Base-by-base conservation (phyloP, 1,140 invertebrate genomes). In the Panulirus ornatus region DNA sequence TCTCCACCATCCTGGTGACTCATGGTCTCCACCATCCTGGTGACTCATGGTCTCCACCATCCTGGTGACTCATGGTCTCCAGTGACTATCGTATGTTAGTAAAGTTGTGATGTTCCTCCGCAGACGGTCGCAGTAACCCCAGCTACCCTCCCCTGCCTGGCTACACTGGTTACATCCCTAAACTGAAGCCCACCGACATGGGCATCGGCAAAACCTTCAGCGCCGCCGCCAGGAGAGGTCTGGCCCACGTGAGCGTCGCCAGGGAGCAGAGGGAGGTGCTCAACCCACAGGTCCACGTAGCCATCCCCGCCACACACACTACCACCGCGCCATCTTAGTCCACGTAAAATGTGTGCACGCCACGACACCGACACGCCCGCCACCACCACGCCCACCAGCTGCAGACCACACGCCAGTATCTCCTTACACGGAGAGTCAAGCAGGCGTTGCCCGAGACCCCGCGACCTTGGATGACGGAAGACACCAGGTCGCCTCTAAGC, bases 121-220 rank as follows among this genome's bases (percentile, higher is more conserved):
- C 90, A 91, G 90, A 91, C 51, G 90, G 83, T 14, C 66, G 90
- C 34, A 91, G 90, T 36, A 91, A 86, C 47, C 70, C 70, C 44
- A 73, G 73, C 58, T 86, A 86, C 84, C 90, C 90, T 14, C 90
- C 90, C 9, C 76, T 91, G 1, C 90, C 90, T 16, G 90, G 90
- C 47, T 91, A 91, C 76, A 91, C 90, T n/a, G 90, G 90, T 19
- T 91, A 91, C 84, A 91, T 91, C 36, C 90, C 90, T 38, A 81
- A 87, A 34, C 83, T 91, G 90, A 91, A 91, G 44, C 84, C 84
- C 42, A 91, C 90, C 2, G 90, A 91, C 70, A 16, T 91, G 40
- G 90, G 90, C n/a, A 91, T 91, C 76, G 90, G 90, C 47, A 42
- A 79, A 6, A 91, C 90, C 78, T 91, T 86, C 78, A 86, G 90